A percentile compares a stretch with the other conserved stretches of the same genome.
phyloP scores from a whole-genome alignment of 2,888 invertebrate genomes.

The Parasteatoda lunata region DNA sequence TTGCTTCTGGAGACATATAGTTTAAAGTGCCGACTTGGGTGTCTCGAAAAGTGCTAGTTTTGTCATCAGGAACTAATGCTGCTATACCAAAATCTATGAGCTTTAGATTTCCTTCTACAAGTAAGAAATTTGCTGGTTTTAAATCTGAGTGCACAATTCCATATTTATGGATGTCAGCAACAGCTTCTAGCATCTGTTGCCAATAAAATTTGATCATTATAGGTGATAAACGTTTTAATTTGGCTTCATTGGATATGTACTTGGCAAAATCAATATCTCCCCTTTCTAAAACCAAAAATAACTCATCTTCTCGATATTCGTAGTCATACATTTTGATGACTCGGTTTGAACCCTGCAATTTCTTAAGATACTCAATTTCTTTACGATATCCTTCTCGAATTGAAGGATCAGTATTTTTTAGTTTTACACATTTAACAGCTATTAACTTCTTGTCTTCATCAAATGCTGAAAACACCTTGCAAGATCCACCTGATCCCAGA shows the following conservation, averaged over 20 bases:
- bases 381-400: slow-evolving; percentile 87
- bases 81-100: slow-evolving; percentile 98
- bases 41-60: slow-evolving; percentile 89
- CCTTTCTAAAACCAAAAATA: slow-evolving; percentile 93
- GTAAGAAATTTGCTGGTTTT: slow-evolving; percentile 96
- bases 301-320: slow-evolving; percentile 81
- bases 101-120: slow-evolving; percentile 89
- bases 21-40: slow-evolving; percentile 85
- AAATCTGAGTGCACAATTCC: slow-evolving; percentile 98
- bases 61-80: slow-evolving; percentile 88
- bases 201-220: slow-evolving; percentile 90
- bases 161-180: slow-evolving; percentile 90
- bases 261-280: slow-evolving; percentile 92
- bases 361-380: slow-evolving; percentile 87
- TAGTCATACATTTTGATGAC: slow-evolving; percentile 89
- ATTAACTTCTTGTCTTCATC: slow-evolving; percentile 79
- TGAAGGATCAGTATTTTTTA: slow-evolving; percentile 82
- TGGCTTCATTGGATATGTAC: slow-evolving; percentile 77
- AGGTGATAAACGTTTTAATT: slow-evolving; percentile 79
- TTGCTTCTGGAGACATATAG: slow-evolving; percentile 96
- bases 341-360: slow-evolving; percentile 86
- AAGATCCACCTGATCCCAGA: slow-evolving; percentile 55
- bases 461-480: slow-evolving; percentile 79
- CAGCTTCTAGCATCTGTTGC: slow-evolving; percentile 94
- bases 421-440: slow-evolving; percentile 89